phyloP scores from a whole-genome alignment of 2,888 invertebrate species.

The Heterodera filipjevi region DNA sequence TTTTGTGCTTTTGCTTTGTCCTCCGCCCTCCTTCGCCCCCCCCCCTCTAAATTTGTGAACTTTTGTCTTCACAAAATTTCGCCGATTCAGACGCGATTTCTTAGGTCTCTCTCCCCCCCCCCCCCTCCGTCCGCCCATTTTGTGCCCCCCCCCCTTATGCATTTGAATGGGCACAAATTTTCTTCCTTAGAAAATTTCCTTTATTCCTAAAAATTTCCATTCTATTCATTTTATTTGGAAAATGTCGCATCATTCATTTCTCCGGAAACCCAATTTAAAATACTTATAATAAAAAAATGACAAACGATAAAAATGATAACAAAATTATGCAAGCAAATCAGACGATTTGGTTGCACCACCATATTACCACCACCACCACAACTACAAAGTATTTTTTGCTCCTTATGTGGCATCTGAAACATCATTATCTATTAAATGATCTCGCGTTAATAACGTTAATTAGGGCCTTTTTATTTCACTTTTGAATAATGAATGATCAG shows the following conservation, averaged over 20 bases:
- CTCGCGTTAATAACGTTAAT: no score
- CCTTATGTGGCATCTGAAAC: no score
- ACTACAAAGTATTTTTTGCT: no score
- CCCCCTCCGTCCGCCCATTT: background rate
- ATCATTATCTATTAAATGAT: no score
- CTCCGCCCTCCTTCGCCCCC: background rate
- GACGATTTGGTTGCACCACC: no score
- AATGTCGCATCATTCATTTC: background rate
- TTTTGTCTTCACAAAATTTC: background rate
- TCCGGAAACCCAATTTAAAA: background rate
- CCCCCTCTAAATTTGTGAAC: background rate
- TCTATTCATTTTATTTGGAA: background rate
- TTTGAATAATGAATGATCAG: no score
- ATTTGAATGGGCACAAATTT: background rate
- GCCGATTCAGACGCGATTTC: background rate
- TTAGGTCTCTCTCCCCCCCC: background rate
- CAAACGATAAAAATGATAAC: no score
- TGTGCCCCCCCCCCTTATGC: background rate
- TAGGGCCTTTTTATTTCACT: no score
- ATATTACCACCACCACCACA: no score
- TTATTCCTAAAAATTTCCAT: background rate
- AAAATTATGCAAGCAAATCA: no score
- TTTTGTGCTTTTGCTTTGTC: constrained; percentile 5
- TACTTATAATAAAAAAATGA: background rate
- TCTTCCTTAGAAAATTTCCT: no score